A percentile compares a stretch with the other conserved stretches of the same genome.
Conservation (phyloP, 2,888 invertebrate genomes). For the Acanthosepion esculentum region DNA sequence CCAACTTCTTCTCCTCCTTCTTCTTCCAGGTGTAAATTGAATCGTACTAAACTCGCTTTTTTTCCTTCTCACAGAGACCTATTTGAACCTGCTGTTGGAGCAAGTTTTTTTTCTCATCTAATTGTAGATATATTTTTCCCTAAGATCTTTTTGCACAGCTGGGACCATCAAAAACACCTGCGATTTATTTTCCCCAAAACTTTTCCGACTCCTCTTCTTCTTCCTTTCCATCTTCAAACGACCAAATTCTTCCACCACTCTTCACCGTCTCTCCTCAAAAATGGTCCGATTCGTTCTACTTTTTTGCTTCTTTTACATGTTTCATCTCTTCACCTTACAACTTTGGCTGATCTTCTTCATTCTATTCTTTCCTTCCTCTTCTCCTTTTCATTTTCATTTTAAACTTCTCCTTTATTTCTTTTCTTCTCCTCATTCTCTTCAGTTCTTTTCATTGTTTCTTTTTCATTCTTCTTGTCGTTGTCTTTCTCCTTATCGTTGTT, state of each 20-base stretch:
- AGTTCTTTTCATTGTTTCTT: too few species aligned
- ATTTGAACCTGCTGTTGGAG: constrained; percentile 20
- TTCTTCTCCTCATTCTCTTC: too few species aligned
- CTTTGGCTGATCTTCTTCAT: too few species aligned
- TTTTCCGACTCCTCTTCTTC: neutral
- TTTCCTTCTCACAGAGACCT: neutral
- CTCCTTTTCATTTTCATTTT: too few species aligned
- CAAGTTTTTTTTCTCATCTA: neutral
- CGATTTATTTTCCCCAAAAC: neutral
- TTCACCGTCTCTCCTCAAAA: neutral
- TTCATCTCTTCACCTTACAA: too few species aligned
- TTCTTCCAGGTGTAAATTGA: constrained; percentile 47
- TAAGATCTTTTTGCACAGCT: neutral
- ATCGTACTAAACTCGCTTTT: constrained; percentile 40
- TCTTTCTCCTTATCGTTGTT: too few species aligned
- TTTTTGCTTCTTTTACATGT: too few species aligned
- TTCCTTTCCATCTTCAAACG: neutral
- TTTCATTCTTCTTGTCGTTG: too few species aligned
- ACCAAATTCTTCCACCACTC: neutral
- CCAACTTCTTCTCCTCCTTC: neutral
- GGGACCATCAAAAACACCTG: constrained; percentile 17
- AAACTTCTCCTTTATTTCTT: too few species aligned
- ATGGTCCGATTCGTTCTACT: too few species aligned
- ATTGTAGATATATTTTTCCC: neutral
- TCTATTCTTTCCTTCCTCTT: too few species aligned